These are phyloP conservation scores for Seriola quinqueradiata DNA, from an alignment of 2,113 vertebrate species.

Conservation along the genomic window DNA sequence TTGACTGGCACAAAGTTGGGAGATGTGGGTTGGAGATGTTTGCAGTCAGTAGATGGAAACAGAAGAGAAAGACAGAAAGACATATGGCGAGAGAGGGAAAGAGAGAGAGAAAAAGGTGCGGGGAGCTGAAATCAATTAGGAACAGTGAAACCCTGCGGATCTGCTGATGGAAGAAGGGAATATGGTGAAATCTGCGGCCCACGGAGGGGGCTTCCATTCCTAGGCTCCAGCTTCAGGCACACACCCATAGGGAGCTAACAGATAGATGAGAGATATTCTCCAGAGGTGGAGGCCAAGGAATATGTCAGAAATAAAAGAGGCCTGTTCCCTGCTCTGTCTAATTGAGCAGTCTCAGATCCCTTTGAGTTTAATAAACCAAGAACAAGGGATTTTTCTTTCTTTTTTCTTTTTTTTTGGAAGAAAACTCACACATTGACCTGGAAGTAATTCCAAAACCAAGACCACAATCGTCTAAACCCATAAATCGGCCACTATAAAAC, in stretches of 20 bases:
- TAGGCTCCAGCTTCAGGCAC: conserved; percentile 79
- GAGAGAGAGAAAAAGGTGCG: conserved; percentile 5
- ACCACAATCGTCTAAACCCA: conserved; percentile 53
- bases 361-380: conserved; percentile 63
- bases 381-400: conserved; percentile 51
- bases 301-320: conserved; percentile 81
- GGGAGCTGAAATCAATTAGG: conserved; percentile 83
- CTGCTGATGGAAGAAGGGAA: conserved; percentile 73
- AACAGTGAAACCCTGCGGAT: conserved; percentile 78
- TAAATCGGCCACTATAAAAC: conserved; percentile 51
- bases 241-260: conserved; percentile 78
- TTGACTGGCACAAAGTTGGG: conserved; percentile 72
- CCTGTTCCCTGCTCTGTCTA: conserved; percentile 72
- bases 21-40: conserved; percentile 64
- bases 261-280: conserved; percentile 84
- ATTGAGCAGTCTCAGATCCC: conserved; percentile 79
- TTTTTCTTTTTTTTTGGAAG: conserved; percentile 58
- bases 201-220: conserved; percentile 74
- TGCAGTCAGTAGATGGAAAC: conserved; percentile 49
- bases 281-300: conserved; percentile 75
- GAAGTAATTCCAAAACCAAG: conserved; percentile 57
- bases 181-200: conserved; percentile 67
- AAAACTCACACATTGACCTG: conserved; percentile 65
- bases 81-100: conserved; percentile 16
- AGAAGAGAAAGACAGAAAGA: conserved; percentile 43